Percentiles rank a stretch among this genome's conserved stretches.
phyloP scores from a whole-genome alignment of 2,113 vertebrate genomes.

The Mus spicilegus region DNA sequence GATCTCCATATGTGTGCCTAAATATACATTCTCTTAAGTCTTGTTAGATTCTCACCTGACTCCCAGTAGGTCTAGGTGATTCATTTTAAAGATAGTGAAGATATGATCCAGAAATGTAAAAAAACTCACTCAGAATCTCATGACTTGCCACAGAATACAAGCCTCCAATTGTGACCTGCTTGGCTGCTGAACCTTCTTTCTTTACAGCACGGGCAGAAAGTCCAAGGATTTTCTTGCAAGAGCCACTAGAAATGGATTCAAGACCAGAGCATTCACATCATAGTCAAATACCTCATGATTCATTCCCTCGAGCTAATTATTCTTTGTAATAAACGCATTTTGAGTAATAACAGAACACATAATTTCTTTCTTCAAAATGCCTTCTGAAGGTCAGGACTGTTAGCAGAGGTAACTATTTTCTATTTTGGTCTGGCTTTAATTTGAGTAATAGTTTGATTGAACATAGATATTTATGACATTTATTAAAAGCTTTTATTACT shows the following conservation, averaged over 20 bases:
- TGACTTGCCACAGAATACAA: neutral
- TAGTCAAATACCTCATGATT: slow-evolving; percentile 40
- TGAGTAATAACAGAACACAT: slow-evolving; percentile 66
- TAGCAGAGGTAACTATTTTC: slow-evolving; percentile 84
- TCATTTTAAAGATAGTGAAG: slow-evolving; percentile 21
- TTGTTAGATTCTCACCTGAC: neutral
- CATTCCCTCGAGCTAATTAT: slow-evolving; percentile 61
- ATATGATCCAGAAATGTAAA: slow-evolving; percentile 9
- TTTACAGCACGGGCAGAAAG: neutral
- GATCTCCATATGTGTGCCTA: neutral
- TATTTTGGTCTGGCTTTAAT: slow-evolving; percentile 89
- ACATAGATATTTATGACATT: slow-evolving; percentile 89
- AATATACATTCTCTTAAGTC: neutral
- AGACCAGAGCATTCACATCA: slow-evolving; percentile 24
- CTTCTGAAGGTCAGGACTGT: slow-evolving; percentile 85
- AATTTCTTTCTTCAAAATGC: slow-evolving; percentile 79
- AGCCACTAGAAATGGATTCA: neutral
- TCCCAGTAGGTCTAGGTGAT: neutral
- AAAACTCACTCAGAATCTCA: neutral
- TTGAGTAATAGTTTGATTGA: slow-evolving; percentile 87
- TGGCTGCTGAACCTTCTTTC: neutral
- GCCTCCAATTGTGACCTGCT: neutral
- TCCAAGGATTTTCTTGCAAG: neutral
- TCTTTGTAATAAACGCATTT: slow-evolving; percentile 71
- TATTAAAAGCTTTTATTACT: slow-evolving; percentile 90